A percentile compares a stretch with the other conserved stretches of the same genome.
Evolutionary conservation across 64 coral and sea anemone genomes (phyloP).

Genomic region (Actinia tenebrosa): DNA sequence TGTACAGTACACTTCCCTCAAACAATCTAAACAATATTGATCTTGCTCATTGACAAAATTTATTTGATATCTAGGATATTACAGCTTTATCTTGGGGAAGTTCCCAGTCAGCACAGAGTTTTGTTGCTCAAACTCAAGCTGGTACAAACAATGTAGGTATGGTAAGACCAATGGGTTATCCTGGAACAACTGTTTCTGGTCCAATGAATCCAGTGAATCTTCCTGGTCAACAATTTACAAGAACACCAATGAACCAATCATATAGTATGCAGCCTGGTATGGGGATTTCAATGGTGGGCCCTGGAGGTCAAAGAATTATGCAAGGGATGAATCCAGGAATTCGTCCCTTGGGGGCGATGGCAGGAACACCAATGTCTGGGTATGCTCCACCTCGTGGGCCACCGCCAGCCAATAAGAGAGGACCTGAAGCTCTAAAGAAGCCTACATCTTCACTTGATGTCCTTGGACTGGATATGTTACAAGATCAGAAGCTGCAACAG

Average conservation of each 20-base stretch:
- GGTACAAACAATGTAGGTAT: background rate
- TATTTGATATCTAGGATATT: background rate
- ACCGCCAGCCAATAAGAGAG: conserved; percentile 39
- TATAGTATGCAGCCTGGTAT: background rate
- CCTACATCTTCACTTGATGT: conserved; percentile 64
- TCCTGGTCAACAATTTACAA: background rate
- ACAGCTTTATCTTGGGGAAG: conserved; percentile 12
- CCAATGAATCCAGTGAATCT: background rate
- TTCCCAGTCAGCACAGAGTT: background rate
- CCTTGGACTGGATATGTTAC: conserved; percentile 66
- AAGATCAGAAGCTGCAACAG: conserved; percentile 87
- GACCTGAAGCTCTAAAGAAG: conserved; percentile 22
- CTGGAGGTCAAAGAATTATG: conserved; percentile 35
- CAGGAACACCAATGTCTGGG: conserved; percentile 1
- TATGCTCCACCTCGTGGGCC: conserved; percentile 40
- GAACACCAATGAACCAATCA: conserved; percentile 2
- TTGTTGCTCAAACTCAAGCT: background rate
- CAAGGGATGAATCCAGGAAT: conserved; percentile 35
- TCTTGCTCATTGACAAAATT: no score
- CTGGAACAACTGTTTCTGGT: background rate
- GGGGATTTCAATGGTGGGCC: background rate
- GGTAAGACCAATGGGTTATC: conserved; percentile 11
- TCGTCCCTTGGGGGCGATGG: conserved; percentile 14
- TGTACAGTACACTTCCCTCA: no score
- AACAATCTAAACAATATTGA: no score